These are phyloP conservation scores for Sycophaga agraensis DNA, from an alignment of 1,140 invertebrate species.

Conservation along the genomic window DNA sequence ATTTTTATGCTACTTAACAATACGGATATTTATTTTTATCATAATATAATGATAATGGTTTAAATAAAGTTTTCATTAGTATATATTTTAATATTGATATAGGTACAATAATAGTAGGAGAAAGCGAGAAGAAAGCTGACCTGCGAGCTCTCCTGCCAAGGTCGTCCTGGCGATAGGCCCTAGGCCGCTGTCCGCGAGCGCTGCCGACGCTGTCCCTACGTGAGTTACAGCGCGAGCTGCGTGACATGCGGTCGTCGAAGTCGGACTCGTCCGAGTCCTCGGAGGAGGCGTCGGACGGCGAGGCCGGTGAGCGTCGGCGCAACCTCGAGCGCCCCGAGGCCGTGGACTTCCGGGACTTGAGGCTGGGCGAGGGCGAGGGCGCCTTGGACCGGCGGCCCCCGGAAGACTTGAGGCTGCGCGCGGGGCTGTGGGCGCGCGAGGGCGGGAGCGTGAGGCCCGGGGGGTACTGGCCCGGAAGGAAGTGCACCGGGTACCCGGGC, in stretches of 20 bases:
- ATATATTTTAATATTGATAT: no score
- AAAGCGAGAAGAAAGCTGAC: no score
- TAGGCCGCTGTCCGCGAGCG: not conserved
- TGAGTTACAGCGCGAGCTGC: constrained; percentile 45
- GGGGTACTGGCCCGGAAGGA: constrained; percentile 55
- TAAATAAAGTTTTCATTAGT: no score
- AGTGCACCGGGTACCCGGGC: constrained; percentile 48
- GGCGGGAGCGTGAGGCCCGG: constrained; percentile 44
- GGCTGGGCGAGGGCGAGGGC: constrained; percentile 69
- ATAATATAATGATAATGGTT: no score
- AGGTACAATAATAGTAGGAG: no score
- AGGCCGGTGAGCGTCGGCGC: constrained; percentile 48
- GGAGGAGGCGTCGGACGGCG: constrained; percentile 55
- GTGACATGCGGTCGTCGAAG: constrained; percentile 58
- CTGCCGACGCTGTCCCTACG: constrained; percentile 14
- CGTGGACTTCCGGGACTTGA: constrained; percentile 66
- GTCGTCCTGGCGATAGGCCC: constrained; percentile 13
- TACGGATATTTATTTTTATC: no score
- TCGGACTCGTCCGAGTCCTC: constrained; percentile 62
- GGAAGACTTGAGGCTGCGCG: constrained; percentile 56
- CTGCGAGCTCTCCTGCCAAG: no score
- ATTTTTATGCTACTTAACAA: no score
- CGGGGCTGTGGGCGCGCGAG: constrained; percentile 51
- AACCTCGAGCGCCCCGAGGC: constrained; percentile 48
- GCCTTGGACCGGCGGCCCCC: constrained; percentile 60